These are phyloP conservation scores for Pseudobourletiella spinata DNA, from an alignment of 1,140 invertebrate genomes.

Conservation along the genomic window DNA sequence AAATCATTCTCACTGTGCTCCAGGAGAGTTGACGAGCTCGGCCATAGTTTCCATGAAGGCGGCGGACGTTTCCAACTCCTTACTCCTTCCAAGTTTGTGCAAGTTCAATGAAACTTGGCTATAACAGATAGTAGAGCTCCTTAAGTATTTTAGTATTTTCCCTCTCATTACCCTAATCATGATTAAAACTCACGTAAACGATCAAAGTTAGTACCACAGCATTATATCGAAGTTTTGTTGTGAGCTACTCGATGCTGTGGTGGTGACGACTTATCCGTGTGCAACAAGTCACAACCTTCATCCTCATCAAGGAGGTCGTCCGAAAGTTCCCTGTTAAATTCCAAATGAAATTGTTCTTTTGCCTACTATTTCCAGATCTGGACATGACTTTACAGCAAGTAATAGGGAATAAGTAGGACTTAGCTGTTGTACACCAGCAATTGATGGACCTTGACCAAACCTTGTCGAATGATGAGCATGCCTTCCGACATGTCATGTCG, in stretches of 20 bases:
- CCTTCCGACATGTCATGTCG: constrained; percentile 12
- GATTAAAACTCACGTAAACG: constrained; percentile 4
- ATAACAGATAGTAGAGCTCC: no score
- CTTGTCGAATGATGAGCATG: constrained; percentile 19
- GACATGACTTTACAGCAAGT: no score
- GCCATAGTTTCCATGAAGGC: constrained; percentile 52
- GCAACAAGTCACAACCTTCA: neutral
- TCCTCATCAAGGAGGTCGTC: constrained; percentile 8
- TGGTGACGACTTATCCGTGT: neutral
- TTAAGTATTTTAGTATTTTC: neutral
- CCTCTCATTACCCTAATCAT: neutral
- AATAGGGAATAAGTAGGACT: no score
- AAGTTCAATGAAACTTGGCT: constrained; percentile 55
- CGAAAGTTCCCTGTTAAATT: constrained; percentile 13
- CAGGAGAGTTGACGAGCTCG: constrained; percentile 45
- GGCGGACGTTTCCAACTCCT: constrained; percentile 53
- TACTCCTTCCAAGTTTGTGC: constrained; percentile 53
- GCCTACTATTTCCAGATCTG: no score
- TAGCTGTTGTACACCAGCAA: constrained; percentile 24
- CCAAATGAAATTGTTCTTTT: neutral
- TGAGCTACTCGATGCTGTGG: constrained; percentile 8
- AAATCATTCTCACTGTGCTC: constrained; percentile 35
- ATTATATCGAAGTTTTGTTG: constrained; percentile 1
- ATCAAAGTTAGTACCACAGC: neutral
- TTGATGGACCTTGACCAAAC: constrained; percentile 23